phyloP scores from a whole-genome alignment of 2,113 vertebrate genomes.

The Trogon melanurus region DNA sequence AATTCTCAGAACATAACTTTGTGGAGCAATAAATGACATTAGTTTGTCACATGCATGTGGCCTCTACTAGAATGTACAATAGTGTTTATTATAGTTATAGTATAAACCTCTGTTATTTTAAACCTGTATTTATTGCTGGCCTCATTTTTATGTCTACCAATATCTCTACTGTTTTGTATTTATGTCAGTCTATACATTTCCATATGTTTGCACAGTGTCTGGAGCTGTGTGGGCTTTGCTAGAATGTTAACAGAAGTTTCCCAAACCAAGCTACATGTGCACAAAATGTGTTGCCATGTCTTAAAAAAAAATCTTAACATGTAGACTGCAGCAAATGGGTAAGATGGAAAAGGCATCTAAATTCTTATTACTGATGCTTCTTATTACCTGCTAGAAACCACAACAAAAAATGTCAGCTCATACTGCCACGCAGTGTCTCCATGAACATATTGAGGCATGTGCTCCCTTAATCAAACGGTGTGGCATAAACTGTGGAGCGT shows the following conservation, averaged over 20 bases:
- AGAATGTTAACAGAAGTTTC: neutral
- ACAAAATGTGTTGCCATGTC: neutral
- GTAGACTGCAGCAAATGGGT: neutral
- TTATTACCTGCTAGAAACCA: neutral
- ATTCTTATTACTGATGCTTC: neutral
- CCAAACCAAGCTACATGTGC: neutral
- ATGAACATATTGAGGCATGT: neutral
- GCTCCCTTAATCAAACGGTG: neutral
- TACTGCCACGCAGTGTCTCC: fast-evolving
- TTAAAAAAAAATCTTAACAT: neutral
- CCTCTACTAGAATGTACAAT: neutral
- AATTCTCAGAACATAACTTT: neutral
- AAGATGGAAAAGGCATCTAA: neutral
- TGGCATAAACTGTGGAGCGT: neutral
- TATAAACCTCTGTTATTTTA: neutral
- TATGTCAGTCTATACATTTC: neutral
- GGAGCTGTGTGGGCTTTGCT: neutral
- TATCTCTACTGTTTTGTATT: neutral
- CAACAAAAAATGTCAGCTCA: neutral
- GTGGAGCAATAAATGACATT: neutral
- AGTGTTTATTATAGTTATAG: neutral
- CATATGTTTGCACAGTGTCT: slow-evolving; percentile 10
- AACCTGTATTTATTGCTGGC: neutral
- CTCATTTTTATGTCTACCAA: neutral
- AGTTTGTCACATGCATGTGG: neutral